Conservation (phyloP, 2,888 invertebrate genomes). For the Eristalinus sepulchralis region DNA sequence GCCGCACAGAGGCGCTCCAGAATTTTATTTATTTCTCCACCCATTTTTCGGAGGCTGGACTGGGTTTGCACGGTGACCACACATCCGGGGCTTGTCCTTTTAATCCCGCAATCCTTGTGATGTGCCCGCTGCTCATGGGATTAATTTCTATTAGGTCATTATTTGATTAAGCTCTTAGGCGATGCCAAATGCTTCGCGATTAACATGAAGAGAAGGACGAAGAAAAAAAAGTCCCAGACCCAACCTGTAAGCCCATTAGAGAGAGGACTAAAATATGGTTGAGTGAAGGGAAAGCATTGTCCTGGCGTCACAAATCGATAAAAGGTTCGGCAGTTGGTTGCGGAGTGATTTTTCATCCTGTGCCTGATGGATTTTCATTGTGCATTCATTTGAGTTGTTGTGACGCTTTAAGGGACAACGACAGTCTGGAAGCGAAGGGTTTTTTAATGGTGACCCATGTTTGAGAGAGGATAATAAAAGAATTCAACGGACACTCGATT, state of each 20-base stretch:
- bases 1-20: neutral
- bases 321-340: neutral
- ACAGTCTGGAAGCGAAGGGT: neutral
- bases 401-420: neutral
- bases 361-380: neutral
- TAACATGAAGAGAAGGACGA: neutral
- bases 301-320: neutral
- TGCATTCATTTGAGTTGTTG: neutral
- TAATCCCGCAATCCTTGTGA: neutral
- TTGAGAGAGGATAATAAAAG: neutral
- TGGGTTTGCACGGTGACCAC: constrained; percentile 1
- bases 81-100: neutral
- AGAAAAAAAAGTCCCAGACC: neutral
- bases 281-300: neutral
- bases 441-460: neutral
- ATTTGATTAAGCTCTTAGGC: neutral
- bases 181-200: neutral
- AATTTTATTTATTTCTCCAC: constrained; percentile 5
- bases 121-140: neutral
- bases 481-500: neutral
- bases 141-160: constrained; percentile 10
- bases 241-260: neutral
- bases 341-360: neutral
- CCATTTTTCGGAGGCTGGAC: neutral
- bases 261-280: neutral